Percentiles rank a stretch among this genome's conserved stretches.
These are phyloP conservation scores for Sinocyclocheilus anophthalmus DNA, from an alignment of 2,113 vertebrate genomes.

Conservation along the genomic window DNA sequence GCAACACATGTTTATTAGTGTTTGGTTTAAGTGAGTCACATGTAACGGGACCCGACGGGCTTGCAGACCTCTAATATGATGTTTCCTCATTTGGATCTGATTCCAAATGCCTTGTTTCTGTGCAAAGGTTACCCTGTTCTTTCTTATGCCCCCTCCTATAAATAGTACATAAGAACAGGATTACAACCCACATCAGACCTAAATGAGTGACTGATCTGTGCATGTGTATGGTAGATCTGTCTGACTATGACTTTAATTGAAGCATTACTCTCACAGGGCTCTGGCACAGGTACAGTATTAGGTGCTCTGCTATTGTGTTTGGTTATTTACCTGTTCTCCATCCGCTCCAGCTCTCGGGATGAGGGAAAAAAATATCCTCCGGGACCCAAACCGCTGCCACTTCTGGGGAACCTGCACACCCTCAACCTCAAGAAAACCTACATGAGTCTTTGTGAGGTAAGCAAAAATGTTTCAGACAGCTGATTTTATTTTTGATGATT, in stretches of 20 bases:
- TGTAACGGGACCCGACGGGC: no score
- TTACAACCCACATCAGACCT: background rate
- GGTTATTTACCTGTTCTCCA: conserved; percentile 39
- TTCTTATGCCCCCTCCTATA: background rate
- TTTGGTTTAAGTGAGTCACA: no score
- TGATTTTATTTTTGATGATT: background rate
- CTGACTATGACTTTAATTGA: conserved; percentile 39
- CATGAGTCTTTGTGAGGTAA: conserved; percentile 52
- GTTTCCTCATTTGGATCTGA: no score
- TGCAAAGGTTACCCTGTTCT: background rate
- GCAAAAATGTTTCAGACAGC: background rate
- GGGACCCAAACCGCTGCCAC: conserved; percentile 51
- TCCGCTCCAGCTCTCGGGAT: background rate
- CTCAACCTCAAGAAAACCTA: conserved; percentile 57
- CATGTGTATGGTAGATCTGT: background rate
- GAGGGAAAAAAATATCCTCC: conserved; percentile 50
- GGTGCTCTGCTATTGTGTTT: conserved; percentile 40
- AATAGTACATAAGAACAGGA: background rate
- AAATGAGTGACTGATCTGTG: background rate
- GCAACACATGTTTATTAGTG: no score
- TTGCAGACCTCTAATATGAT: no score
- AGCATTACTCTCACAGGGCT: background rate
- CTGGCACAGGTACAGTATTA: conserved; percentile 22
- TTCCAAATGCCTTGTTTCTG: no score
- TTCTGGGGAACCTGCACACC: conserved; percentile 63